Evolutionary conservation across 2,888 invertebrate species (phyloP).

Genomic region (Julus scanicus): DNA sequence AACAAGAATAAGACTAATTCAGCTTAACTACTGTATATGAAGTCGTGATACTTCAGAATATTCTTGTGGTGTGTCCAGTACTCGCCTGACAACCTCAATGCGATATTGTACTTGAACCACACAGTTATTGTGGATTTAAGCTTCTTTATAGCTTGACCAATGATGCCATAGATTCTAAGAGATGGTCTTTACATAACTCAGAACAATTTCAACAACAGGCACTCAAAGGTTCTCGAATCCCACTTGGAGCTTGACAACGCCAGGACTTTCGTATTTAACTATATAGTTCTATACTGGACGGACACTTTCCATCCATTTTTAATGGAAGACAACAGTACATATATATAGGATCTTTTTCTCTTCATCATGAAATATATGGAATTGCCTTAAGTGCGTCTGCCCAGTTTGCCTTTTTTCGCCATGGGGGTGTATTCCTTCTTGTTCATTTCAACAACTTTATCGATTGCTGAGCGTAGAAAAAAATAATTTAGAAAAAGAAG

Average conservation of each 20-base stretch:
- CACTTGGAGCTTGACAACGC: neutral
- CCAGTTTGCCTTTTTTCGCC: neutral
- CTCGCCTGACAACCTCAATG: too few relatives aligned
- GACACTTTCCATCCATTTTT: neutral
- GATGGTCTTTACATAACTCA: too few relatives aligned
- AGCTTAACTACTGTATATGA: too few relatives aligned
- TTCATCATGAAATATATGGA: neutral
- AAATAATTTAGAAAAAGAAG: neutral
- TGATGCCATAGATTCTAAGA: too few relatives aligned
- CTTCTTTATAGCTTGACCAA: too few relatives aligned
- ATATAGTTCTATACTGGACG: neutral
- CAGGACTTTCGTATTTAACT: too few relatives aligned
- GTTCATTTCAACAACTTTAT: neutral
- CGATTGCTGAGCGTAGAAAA: neutral
- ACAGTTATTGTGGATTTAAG: too few relatives aligned
- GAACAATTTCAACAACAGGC: too few relatives aligned
- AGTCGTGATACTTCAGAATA: too few relatives aligned
- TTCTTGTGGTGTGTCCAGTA: too few relatives aligned
- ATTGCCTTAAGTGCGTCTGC: constrained; percentile 1
- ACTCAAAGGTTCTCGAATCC: neutral
- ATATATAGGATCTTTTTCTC: neutral
- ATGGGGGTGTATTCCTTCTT: neutral
- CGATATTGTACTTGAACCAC: too few relatives aligned
- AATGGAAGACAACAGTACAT: neutral
- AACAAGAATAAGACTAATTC: too few relatives aligned